Base-by-base conservation (phyloP, 2,888 invertebrate genomes). In the Scelioninae gen. 1 region DNA sequence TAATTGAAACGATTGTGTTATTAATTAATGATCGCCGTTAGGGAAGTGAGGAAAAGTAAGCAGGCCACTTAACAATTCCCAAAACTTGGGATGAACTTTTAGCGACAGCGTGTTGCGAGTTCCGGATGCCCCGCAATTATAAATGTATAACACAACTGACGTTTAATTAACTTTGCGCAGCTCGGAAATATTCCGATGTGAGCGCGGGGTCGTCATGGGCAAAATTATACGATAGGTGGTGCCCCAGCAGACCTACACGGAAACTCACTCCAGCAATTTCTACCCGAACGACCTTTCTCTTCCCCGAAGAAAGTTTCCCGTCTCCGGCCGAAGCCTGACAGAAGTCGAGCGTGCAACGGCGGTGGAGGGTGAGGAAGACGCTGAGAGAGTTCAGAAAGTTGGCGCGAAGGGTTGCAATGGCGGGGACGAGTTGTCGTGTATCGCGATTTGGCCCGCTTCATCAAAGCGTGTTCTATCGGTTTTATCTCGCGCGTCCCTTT, bases 401-500 rank as follows among this genome's bases (percentile, higher is more conserved):
- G 40, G 31, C 40, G 69, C 58, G 58, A 62, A 79, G 77, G 69
- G 81, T 71, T 53, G 5, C 5, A 16, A n/a, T 90, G 90, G 89
- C 90, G 90, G 85, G 16, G 23, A 3, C 7, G n/a, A n/a, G n/a
- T n/a, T n/a, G n/a, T n/a, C n/a, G n/a, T 40, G 87, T 89, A 90
- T 89, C 89, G 86, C 90, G 89, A 90, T 90, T 90, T 88, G 86
- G 56, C 75, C 56, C 53, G 45, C 75, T 53, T 49, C 65, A 88
- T 87, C 89, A 87, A 88, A 89, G 88, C 91, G 89, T 90, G 91
- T 87, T 88, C 89, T 90, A 91, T 91, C 91, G 89, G 87, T 83
- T 86, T 89, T 88, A 90, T 91, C 91, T 90, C 87, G 86, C 86
- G 86, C 88, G 80, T 65, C 84, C 85, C 88, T 88, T 88, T 86